phyloP scores from a whole-genome alignment of 2,888 invertebrate genomes.

The Petrolisthes manimaculis region DNA sequence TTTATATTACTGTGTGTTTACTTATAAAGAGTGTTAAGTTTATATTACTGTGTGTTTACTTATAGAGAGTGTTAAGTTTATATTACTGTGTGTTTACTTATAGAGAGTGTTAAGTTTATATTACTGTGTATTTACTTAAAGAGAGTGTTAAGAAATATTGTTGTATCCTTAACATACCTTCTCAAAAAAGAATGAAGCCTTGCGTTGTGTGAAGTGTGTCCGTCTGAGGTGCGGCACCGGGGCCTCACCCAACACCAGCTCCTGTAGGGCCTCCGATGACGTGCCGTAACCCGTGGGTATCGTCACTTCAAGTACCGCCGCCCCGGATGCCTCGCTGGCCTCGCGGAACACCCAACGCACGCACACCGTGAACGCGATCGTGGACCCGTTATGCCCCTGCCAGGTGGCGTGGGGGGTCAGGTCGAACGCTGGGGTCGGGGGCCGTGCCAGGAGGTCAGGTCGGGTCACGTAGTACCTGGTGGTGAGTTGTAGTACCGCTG shows the following conservation, averaged over 20 bases:
- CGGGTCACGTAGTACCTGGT: conserved; percentile 93
- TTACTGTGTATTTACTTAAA: too few species aligned
- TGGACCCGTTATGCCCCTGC: conserved; percentile 93
- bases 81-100: too few species aligned
- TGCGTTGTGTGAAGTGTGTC: conserved; percentile 84
- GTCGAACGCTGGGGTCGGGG: conserved; percentile 85
- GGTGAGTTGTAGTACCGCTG: conserved; percentile 92
- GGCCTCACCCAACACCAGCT: conserved; percentile 83
- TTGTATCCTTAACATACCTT: conserved; percentile 77
- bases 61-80: too few species aligned
- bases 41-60: too few species aligned
- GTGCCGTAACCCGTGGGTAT: conserved; percentile 94
- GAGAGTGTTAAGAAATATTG: too few species aligned
- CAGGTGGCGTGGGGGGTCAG: conserved; percentile 81
- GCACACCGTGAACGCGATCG: conserved; percentile 87
- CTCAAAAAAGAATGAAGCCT: conserved; percentile 93
- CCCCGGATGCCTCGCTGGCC: conserved; percentile 86
- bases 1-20: too few species aligned
- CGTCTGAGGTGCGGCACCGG: conserved; percentile 85
- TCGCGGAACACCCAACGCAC: conserved; percentile 83
- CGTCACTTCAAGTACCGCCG: conserved; percentile 87
- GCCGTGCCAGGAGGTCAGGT: conserved; percentile 84
- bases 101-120: too few species aligned
- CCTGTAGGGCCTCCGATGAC: conserved; percentile 89
- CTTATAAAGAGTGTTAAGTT: too few species aligned